A percentile compares a stretch with the other conserved stretches of the same genome.
Conservation (phyloP, 2,888 invertebrate species). For the Heteromyza rotundicornis region DNA sequence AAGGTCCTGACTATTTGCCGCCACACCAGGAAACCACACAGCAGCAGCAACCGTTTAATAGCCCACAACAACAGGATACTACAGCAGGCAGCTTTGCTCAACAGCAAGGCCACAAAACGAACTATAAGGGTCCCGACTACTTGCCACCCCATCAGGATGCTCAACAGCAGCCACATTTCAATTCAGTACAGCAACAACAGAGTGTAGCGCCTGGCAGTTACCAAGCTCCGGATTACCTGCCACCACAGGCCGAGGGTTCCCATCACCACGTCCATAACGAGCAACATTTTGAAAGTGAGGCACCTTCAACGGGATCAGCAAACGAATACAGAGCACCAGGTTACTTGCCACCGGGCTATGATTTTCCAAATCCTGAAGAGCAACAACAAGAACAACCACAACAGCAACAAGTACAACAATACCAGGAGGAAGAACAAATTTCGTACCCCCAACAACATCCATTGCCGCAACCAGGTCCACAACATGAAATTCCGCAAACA, state of each 20-base stretch:
- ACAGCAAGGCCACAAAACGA: no score
- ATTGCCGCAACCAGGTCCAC: conserved; percentile 8
- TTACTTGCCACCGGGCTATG: conserved; percentile 44
- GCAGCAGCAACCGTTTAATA: neutral
- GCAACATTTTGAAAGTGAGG: neutral
- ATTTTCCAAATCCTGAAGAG: conserved; percentile 33
- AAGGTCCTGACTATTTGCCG: conserved; percentile 11
- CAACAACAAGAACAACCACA: conserved; percentile 7
- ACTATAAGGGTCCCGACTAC: no score
- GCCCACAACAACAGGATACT: no score
- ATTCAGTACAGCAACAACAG: neutral
- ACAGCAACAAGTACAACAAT: neutral
- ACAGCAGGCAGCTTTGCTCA: no score
- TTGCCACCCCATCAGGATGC: conserved; percentile 1
- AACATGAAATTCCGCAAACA: conserved; percentile 12
- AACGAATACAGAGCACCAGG: conserved; percentile 31
- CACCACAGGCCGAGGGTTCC: conserved; percentile 24
- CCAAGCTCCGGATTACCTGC: conserved; percentile 38
- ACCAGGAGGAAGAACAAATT: no score
- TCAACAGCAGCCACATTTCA: neutral
- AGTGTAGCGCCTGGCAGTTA: neutral
- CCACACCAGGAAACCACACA: neutral
- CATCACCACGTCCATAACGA: neutral
- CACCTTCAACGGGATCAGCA: neutral
- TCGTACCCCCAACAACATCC: neutral